Base-by-base conservation (phyloP, 2,888 invertebrate genomes). In the Ennomos fuscantarius region DNA sequence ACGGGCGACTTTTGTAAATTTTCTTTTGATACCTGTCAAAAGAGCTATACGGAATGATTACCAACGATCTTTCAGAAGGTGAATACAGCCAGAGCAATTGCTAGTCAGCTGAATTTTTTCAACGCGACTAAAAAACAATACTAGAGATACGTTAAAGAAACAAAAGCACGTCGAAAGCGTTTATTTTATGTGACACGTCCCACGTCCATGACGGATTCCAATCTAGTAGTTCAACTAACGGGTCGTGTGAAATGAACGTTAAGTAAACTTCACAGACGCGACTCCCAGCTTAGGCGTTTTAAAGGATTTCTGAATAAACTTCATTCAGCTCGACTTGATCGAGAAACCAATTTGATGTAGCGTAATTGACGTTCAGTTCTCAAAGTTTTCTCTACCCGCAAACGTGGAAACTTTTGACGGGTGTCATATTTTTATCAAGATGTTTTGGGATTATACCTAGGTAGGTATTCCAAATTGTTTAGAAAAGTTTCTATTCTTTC, bases 281-380 rank as follows among this genome's bases (percentile, higher is more conserved):
- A 24, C 10, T 41, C 9, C 12, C 46, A 39, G 35, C 37, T 48
- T 43, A 2, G 39, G 39, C 44, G 48, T 47, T 55, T 55, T 43
- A 55, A 49, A 55, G 43, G 48, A 48, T 36, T 39, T 55, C 54
- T 36, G 41, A 47, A 48, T 37, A 49, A 55, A 55, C 34, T 55
- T 48, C 9, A 48, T 44, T 44, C 39, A 12, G 34, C 39, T 44
- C 43, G 33, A 35, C 46, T 54, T 42, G 54, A 47, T 54, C 42
- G 3, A 24, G 6, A 24, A 24, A 24, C 24, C 24, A 24, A 24
- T 49, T 37, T 15, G 11, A 47, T 54, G 46, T 41, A 41, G 35
- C 39, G 35, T 36, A 43, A 36, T 39, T 31, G 36, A 37, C 47
- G 46, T 54, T 24, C 3, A 24, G 24, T 24, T 24, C 24, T 24